These are phyloP conservation scores for Microctonus hyperodae DNA, from an alignment of 2,888 invertebrate species.

Conservation along the genomic window DNA sequence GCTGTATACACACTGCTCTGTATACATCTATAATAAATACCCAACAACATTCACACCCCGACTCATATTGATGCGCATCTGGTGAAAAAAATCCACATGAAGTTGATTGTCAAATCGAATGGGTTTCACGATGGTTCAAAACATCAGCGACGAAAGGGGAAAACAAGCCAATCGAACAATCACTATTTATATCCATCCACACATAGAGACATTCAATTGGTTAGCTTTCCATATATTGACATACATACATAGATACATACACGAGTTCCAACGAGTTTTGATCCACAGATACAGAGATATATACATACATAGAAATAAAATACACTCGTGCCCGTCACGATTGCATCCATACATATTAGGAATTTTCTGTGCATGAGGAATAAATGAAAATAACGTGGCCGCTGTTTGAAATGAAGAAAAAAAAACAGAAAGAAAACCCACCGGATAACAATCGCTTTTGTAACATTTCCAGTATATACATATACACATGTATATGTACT, in stretches of 20 bases:
- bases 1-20: not conserved
- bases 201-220: conserved; percentile 27
- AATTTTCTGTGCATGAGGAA: not conserved
- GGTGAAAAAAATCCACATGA: conserved; percentile 26
- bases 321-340: not conserved
- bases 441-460: conserved; percentile 1
- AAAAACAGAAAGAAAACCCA: not conserved
- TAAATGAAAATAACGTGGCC: conserved; percentile 4
- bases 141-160: not conserved
- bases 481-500: not conserved
- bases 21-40: not conserved
- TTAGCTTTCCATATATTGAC: conserved; percentile 6
- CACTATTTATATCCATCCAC: not conserved
- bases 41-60: conserved; percentile 7
- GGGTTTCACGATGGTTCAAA: not conserved
- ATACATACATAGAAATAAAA: not conserved
- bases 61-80: not conserved
- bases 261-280: not conserved
- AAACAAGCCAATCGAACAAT: conserved; percentile 25
- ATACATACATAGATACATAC: too few relatives aligned
- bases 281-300: too few relatives aligned
- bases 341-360: not conserved
- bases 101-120: conserved; percentile 26
- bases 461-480: not conserved
- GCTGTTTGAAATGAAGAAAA: too few relatives aligned